Evolutionary conservation across 2,113 vertebrate species (phyloP).

Genomic region (Scortum barcoo): DNA sequence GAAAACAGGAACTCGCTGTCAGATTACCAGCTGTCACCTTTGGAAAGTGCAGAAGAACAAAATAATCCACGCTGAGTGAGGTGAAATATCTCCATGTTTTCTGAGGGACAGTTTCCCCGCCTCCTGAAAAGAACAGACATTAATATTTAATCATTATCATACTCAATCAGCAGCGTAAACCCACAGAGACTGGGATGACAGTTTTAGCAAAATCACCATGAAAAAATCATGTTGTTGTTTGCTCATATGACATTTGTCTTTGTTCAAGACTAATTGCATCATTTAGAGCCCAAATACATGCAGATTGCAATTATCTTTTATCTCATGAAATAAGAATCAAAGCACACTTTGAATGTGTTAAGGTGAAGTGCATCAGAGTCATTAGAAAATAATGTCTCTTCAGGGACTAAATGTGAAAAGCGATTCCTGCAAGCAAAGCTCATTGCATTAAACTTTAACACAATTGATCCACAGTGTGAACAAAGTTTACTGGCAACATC

Average conservation of each 20-base stretch:
- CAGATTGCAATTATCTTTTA: no score
- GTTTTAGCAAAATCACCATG: no score
- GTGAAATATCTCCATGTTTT: neutral
- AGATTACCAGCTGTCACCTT: neutral
- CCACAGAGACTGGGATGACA: neutral
- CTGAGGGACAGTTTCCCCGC: neutral
- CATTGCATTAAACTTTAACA: slow-evolving; percentile 60
- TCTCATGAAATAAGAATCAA: neutral
- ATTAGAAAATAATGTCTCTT: slow-evolving; percentile 32
- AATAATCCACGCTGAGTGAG: neutral
- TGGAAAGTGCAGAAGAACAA: neutral
- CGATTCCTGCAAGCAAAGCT: slow-evolving; percentile 55
- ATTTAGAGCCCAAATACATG: no score
- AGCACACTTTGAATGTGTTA: neutral
- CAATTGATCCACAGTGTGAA: slow-evolving; percentile 47
- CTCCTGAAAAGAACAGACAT: neutral
- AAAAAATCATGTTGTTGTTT: no score
- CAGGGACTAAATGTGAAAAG: slow-evolving; percentile 28
- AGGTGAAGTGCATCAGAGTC: slow-evolving; percentile 5
- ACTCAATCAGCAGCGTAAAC: neutral
- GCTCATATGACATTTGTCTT: neutral
- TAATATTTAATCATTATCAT: neutral
- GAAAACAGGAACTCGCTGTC: neutral
- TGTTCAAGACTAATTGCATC: neutral
- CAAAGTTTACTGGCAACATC: slow-evolving; percentile 37